These are phyloP conservation scores for Drosophila arizonae DNA, from an alignment of 1,140 invertebrate species.

Conservation along the genomic window DNA sequence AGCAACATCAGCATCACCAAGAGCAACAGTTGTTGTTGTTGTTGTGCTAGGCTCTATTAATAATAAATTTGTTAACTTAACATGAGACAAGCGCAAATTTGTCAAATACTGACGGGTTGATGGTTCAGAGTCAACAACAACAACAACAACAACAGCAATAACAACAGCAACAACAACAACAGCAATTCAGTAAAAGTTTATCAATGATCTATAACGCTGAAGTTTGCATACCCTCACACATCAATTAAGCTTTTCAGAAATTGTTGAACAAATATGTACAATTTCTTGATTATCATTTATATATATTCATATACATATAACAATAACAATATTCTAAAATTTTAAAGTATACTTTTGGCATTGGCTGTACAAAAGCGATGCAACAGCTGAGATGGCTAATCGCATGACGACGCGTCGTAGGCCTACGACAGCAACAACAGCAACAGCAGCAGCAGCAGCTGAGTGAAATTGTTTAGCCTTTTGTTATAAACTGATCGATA, in stretches of 20 bases:
- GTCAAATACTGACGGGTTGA: conserved; percentile 37
- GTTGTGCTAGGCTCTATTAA: conserved; percentile 34
- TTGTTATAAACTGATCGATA: conserved; percentile 37
- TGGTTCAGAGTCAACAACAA: conserved; percentile 27
- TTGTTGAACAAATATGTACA: background rate
- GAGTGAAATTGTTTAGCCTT: conserved; percentile 30
- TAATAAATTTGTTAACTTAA: conserved; percentile 56
- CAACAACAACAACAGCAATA: too few relatives aligned
- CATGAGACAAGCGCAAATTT: conserved; percentile 39
- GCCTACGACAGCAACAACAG: conserved; percentile 13
- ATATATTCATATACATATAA: too few relatives aligned
- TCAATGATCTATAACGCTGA: conserved; percentile 5
- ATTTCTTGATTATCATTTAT: background rate
- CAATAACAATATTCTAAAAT: too few relatives aligned
- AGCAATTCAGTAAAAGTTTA: conserved; percentile 2
- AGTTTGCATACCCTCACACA: conserved; percentile 9
- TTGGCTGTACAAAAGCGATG: background rate
- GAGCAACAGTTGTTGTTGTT: conserved; percentile 11
- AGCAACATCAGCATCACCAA: conserved; percentile 24
- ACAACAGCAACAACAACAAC: background rate
- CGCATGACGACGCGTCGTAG: conserved; percentile 8
- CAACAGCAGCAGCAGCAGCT: conserved; percentile 6
- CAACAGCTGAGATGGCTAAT: background rate
- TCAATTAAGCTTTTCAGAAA: background rate
- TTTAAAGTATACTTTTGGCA: background rate